phyloP scores from a whole-genome alignment of 1,140 invertebrate species.

The Vanessa tameamea region DNA sequence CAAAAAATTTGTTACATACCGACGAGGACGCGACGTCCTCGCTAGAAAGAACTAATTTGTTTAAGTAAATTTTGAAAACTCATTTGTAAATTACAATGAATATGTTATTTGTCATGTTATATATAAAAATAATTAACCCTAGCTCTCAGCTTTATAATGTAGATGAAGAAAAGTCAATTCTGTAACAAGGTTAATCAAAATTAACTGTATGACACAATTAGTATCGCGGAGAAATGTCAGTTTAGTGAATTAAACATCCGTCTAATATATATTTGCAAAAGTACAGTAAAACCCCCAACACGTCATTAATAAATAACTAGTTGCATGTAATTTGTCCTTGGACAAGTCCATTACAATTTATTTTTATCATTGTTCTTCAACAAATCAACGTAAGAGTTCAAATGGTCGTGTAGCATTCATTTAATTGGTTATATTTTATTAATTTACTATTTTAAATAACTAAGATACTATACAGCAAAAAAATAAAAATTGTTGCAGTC shows the following conservation, averaged over 20 bases:
- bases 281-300: no score
- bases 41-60: constrained; percentile 30
- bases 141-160: background rate
- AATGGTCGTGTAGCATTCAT: no score
- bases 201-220: background rate
- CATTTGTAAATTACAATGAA: constrained; percentile 29
- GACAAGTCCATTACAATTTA: no score
- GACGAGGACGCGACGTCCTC: constrained; percentile 6
- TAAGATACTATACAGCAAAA: background rate
- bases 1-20: constrained; percentile 37
- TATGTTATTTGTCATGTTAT: constrained; percentile 19
- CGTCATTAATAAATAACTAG: no score
- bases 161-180: constrained; percentile 4
- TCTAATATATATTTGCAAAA: no score
- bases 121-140: constrained; percentile 5
- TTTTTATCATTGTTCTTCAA: no score
- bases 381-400: no score
- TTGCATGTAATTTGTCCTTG: no score
- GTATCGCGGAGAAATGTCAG: no score
- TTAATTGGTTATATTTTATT: no score
- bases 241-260: background rate
- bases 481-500: background rate
- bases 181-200: constrained; percentile 9
- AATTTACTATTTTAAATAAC: no score
- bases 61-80: constrained; percentile 21